Conservation (phyloP, 1,140 invertebrate species). For the Sycophila sp. region DNA sequence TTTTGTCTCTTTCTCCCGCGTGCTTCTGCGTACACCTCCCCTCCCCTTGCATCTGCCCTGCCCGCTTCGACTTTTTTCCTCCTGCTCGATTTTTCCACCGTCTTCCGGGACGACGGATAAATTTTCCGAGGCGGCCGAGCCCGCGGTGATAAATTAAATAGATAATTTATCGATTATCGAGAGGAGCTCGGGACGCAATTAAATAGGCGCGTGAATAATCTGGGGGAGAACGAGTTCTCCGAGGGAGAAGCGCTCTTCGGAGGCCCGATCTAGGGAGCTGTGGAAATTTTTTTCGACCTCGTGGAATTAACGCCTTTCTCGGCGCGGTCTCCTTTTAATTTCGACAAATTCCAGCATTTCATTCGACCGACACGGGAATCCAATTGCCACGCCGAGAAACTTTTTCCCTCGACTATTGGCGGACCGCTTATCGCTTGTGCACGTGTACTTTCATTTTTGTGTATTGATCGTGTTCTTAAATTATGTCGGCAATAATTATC, state of each 20-base stretch:
- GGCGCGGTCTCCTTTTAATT: no score
- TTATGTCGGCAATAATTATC: constrained; percentile 22
- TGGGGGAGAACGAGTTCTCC: constrained; percentile 3
- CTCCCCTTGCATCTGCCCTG: constrained; percentile 21
- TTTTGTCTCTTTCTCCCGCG: constrained; percentile 29
- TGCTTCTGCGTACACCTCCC: constrained; percentile 26
- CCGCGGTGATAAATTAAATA: constrained; percentile 41
- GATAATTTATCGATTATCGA: constrained; percentile 43
- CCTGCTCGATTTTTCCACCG: constrained; percentile 4
- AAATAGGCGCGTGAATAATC: constrained; percentile 29
- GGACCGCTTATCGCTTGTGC: background rate
- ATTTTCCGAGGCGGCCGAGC: constrained; percentile 11
- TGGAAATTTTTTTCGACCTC: no score
- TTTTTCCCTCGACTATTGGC: no score
- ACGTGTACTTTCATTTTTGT: background rate
- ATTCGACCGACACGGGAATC: no score
- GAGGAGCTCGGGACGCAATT: constrained; percentile 8
- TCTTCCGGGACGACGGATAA: constrained; percentile 26
- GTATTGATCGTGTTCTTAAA: constrained; percentile 34
- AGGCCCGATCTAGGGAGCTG: no score
- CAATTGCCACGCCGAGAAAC: no score
- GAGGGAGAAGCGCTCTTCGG: background rate
- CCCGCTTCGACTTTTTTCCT: constrained; percentile 1
- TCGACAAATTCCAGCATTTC: no score
- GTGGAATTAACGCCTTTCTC: no score